Evolutionary conservation across 2,888 invertebrate genomes (phyloP).

Genomic region (Loripinus fragilis): DNA sequence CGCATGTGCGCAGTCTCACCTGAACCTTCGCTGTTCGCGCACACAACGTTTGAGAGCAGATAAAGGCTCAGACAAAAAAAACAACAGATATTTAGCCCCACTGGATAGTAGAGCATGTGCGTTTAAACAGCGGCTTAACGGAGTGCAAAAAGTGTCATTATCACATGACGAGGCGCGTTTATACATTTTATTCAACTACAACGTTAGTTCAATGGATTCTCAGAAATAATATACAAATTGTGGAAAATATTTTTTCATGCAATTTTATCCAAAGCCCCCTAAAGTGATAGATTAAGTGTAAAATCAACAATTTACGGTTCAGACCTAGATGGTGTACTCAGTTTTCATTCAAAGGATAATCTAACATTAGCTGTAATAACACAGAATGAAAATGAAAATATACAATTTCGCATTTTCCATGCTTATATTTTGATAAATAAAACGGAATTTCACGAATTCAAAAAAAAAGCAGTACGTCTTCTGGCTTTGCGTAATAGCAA

Average conservation of each 20-base stretch:
- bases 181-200: no score
- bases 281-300: conserved; percentile 2
- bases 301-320: conserved; percentile 10
- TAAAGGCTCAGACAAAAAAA: no score
- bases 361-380: conserved; percentile 7
- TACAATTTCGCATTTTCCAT: neutral
- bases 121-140: no score
- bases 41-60: no score
- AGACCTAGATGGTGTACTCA: neutral
- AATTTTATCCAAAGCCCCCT: conserved; percentile 5
- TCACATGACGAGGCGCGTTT: no score
- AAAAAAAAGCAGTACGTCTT: neutral
- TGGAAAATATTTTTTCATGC: conserved; percentile 6
- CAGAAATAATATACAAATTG: conserved; percentile 3
- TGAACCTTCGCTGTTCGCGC: no score
- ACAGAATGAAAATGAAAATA: conserved; percentile 5
- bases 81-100: no score
- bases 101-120: no score
- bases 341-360: neutral
- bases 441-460: neutral
- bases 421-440: neutral
- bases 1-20: no score
- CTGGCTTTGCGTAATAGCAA: neutral
- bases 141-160: no score
- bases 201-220: neutral